These are phyloP conservation scores for Phalacrocorax pelagicus DNA, from an alignment of 2,113 vertebrate genomes.

Conservation along the genomic window DNA sequence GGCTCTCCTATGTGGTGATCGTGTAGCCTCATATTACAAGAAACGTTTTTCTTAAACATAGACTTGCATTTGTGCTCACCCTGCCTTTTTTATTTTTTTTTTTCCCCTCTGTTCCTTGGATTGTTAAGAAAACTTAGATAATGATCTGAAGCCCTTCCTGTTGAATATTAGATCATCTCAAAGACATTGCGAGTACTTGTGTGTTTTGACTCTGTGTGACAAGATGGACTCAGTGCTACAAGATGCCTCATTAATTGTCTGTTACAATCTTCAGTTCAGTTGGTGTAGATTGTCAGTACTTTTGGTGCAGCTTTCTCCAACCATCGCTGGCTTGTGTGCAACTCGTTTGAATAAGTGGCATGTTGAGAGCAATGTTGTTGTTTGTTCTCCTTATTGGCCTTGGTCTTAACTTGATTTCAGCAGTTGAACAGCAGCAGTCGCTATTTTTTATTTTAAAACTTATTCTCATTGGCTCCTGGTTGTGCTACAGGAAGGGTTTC, in stretches of 20 bases:
- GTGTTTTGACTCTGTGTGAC: neutral
- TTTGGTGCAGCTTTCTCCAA: neutral
- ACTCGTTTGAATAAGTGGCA: neutral
- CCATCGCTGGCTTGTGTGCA: neutral
- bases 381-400: neutral
- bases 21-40: neutral
- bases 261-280: neutral
- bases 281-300: neutral
- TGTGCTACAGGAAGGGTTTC: neutral
- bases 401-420: neutral
- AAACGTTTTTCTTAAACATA: neutral
- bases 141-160: neutral
- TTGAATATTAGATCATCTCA: neutral
- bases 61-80: accelerated
- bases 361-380: neutral
- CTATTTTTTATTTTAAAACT: neutral
- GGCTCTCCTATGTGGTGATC: neutral
- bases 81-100: neutral
- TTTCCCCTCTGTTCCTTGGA: neutral
- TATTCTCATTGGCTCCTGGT: neutral
- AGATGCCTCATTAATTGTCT: neutral
- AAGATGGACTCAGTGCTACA: neutral
- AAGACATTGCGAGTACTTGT: neutral
- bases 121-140: neutral
- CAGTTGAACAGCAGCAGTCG: neutral